Evolutionary conservation across 2,888 invertebrate species (phyloP), one percentile per base, ranked within the genome.

Genomic region (Agonum fuliginosum): DNA sequence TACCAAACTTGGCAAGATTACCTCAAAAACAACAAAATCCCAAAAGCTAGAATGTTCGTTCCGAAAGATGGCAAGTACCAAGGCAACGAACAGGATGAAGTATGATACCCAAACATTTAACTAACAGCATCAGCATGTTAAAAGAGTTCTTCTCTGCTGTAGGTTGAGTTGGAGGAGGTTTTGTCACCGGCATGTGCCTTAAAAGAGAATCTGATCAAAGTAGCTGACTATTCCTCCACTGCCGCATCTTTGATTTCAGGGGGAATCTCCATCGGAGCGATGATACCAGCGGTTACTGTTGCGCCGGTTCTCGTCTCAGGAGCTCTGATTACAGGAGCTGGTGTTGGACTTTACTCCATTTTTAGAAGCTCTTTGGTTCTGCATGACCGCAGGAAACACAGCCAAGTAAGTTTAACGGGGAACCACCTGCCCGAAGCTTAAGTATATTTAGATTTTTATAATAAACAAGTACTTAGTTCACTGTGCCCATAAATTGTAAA

Each of bases 1-100:
- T 91, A 91, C 79, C 84, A 88, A 4, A 85, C 85, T 67, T 91
- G 91, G 91, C 81, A 86, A n/a, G 86, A 88, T 0, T 91, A 89
- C 83, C 83, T 90, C 74, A 83, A 82, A 10, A 84, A 88, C 51
- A 91, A 91, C 82, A 90, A 89, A 58, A 83, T 89, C 20, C 87
- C 88, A 1, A 86, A 89, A 84, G 89, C 90, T 85, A 88, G 89
- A 17, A 87, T 90, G 78, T 86, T 89, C 80, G 87, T 89, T 22
- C 91, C 91, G 1, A 85, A 87, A 80, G 85, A 89, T 83, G 91
- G 91, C 51, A 87, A 87, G 82, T 89, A 89, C 78, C 82, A 83
- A 71, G 88, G 87, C 51, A 82, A 84, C 30, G 82, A 10, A 2
- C 3, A 65, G 2, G 48, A 75, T 14, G 10, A 51, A 27, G 75